phyloP scores from a whole-genome alignment of 2,113 vertebrate species.

The Ceuthmochares aereus region DNA sequence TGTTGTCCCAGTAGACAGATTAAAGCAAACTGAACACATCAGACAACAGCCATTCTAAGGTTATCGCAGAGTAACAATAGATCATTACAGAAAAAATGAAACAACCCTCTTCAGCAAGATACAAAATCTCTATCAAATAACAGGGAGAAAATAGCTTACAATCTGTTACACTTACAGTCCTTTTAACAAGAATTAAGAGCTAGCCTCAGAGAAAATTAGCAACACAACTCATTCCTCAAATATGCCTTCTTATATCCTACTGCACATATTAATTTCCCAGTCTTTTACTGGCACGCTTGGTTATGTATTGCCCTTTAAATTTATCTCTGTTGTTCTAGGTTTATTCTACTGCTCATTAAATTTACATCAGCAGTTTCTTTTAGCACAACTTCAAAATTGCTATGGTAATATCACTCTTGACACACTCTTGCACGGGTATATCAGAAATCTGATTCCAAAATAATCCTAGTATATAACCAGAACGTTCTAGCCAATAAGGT shows the following conservation, averaged over 20 bases:
- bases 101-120: background rate
- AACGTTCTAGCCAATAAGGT: background rate
- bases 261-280: background rate
- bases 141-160: background rate
- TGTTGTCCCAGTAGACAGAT: background rate
- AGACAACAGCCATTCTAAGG: background rate
- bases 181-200: background rate
- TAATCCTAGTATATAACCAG: background rate
- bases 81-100: background rate
- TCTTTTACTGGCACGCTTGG: background rate
- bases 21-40: background rate
- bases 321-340: background rate
- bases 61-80: background rate
- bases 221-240: background rate
- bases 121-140: background rate
- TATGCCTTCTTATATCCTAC: background rate
- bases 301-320: background rate
- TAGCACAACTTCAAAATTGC: background rate
- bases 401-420: background rate
- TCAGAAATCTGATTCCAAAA: slow-evolving; percentile 9
- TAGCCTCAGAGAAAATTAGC: background rate
- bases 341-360: background rate
- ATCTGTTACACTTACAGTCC: background rate
- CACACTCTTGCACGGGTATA: background rate
- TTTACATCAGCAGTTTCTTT: background rate